These are phyloP conservation scores for Polypedilum vanderplanki DNA, from an alignment of 1,140 invertebrate genomes.

Conservation along the genomic window DNA sequence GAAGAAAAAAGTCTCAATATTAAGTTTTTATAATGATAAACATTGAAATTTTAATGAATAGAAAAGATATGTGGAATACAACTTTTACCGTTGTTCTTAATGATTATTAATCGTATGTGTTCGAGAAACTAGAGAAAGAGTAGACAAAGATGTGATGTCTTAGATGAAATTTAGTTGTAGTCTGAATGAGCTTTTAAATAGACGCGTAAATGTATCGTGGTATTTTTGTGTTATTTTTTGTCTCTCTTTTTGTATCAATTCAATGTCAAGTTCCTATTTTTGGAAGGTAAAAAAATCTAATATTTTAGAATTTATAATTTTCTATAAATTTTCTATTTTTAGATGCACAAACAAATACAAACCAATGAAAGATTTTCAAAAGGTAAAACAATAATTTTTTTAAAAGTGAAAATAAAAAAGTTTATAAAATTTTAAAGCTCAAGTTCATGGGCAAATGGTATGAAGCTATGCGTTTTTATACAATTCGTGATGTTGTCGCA, in stretches of 20 bases:
- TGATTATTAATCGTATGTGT: background rate
- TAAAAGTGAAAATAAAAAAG: no score
- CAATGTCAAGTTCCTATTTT: background rate
- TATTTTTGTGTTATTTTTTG: background rate
- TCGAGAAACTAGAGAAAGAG: background rate
- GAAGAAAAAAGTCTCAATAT: no score
- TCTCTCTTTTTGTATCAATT: background rate
- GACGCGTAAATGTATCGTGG: background rate
- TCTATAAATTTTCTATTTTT: slow-evolving; percentile 38
- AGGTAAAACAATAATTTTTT: slow-evolving; percentile 46
- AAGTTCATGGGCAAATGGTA: slow-evolving; percentile 72
- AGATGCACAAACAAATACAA: slow-evolving; percentile 59
- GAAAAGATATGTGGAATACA: no score
- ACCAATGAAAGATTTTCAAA: slow-evolving; percentile 65
- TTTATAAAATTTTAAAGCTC: no score
- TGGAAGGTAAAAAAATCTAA: background rate
- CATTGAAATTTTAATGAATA: no score
- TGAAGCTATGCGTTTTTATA: slow-evolving; percentile 70
- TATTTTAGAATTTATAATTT: background rate
- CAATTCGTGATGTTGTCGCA: slow-evolving; percentile 62
- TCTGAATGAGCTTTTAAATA: background rate
- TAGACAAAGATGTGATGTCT: background rate
- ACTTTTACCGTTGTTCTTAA: background rate
- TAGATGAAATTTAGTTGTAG: background rate
- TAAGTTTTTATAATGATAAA: no score